Evolutionary conservation across 2,888 invertebrate species (phyloP).

Genomic region (Lithophane socia): DNA sequence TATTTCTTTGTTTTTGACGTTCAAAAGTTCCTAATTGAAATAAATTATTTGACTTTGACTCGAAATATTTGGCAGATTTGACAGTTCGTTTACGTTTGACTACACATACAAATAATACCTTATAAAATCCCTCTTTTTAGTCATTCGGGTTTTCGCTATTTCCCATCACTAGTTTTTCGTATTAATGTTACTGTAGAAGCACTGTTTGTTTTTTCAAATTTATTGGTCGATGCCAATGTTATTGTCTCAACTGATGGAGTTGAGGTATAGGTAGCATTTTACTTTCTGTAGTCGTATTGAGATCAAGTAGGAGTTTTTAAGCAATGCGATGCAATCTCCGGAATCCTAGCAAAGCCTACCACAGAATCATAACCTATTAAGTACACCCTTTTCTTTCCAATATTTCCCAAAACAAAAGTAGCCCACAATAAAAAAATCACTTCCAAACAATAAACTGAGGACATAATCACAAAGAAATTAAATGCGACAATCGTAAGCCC

Average conservation of each 20-base stretch:
- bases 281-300: not conserved
- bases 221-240: not conserved
- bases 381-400: not conserved
- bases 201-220: not conserved
- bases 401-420: slow-evolving; percentile 12
- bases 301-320: not conserved
- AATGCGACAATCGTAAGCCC: slow-evolving; percentile 46
- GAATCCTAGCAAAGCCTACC: not conserved
- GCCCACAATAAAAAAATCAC: slow-evolving; percentile 17
- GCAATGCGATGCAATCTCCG: not conserved
- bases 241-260: too few species aligned
- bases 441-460: slow-evolving; percentile 52
- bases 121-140: not conserved
- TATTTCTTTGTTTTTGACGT: too few species aligned
- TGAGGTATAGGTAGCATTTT: not conserved
- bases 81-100: not conserved
- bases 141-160: not conserved
- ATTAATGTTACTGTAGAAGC: not conserved
- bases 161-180: not conserved
- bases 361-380: too few species aligned
- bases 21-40: too few species aligned
- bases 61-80: not conserved
- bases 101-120: not conserved
- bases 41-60: too few species aligned
- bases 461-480: slow-evolving; percentile 65